phyloP scores from a whole-genome alignment of 2,888 invertebrate species.

The Sphaerophoria rueppellii region DNA sequence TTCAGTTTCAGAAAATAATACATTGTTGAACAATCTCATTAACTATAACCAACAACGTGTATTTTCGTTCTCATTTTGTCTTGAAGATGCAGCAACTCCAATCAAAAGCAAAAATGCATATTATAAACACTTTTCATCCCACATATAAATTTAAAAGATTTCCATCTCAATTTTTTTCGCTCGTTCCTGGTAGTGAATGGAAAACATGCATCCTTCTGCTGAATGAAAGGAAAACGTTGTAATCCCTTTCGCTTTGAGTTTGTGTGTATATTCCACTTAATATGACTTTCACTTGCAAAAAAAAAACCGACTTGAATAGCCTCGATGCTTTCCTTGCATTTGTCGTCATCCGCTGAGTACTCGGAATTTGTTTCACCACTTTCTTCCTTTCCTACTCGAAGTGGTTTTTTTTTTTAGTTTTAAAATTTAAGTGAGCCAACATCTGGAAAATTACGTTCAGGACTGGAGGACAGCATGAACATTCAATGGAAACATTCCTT shows the following conservation, averaged over 20 bases:
- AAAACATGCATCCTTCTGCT: slow-evolving; percentile 51
- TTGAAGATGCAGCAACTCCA: background rate
- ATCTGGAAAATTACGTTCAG: background rate
- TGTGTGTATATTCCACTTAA: slow-evolving; percentile 18
- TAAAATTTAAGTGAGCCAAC: background rate
- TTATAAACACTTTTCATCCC: background rate
- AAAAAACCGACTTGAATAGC: slow-evolving; percentile 20
- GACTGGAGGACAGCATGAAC: slow-evolving; percentile 12
- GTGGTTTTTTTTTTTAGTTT: background rate
- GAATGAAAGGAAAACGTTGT: slow-evolving; percentile 65
- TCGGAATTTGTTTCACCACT: slow-evolving; percentile 18
- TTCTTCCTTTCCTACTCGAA: background rate
- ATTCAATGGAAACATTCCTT: slow-evolving; percentile 11
- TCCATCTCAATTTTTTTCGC: slow-evolving; percentile 15
- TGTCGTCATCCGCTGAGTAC: slow-evolving; percentile 9
- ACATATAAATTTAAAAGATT: slow-evolving; percentile 24
- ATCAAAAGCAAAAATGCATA: background rate
- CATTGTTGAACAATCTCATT: background rate
- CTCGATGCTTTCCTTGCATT: background rate
- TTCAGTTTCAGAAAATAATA: background rate
- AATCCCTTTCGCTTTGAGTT: slow-evolving; percentile 52
- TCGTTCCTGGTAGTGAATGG: slow-evolving; percentile 6
- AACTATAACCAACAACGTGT: background rate
- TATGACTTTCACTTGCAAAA: slow-evolving; percentile 53
- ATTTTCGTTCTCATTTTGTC: background rate